Conservation (phyloP, 2,113 vertebrate species). For the Montifringilla adamsi region DNA sequence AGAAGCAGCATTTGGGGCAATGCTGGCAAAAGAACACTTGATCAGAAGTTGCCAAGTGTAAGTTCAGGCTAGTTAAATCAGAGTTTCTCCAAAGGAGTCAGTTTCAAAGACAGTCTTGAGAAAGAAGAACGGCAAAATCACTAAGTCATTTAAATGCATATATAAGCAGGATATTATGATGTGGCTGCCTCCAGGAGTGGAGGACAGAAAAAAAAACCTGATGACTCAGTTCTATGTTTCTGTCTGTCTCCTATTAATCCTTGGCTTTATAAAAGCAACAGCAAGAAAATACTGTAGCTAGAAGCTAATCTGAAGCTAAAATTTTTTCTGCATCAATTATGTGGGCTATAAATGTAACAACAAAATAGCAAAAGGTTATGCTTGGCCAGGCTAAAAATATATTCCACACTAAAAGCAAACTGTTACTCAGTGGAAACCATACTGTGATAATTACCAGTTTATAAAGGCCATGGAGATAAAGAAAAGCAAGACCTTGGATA, state of each 20-base stretch:
- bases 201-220: neutral
- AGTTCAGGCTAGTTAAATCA: neutral
- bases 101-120: constrained; percentile 1
- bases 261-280: neutral
- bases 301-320: neutral
- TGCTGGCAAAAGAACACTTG: neutral
- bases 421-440: neutral
- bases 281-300: neutral
- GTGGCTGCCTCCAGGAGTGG: neutral
- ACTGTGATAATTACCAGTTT: neutral
- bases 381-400: constrained; percentile 9
- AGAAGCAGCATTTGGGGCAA: neutral
- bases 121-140: constrained; percentile 5
- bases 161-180: neutral
- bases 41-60: neutral
- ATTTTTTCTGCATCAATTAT: neutral
- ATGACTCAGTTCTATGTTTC: neutral
- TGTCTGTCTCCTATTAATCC: constrained; percentile 20
- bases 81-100: neutral
- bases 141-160: neutral
- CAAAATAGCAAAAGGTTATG: neutral
- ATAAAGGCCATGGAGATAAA: neutral
- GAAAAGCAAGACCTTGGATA: neutral
- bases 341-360: neutral
- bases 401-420: neutral